Conservation (phyloP, 1,140 invertebrate genomes). For the Protaetia brevitarsis region DNA sequence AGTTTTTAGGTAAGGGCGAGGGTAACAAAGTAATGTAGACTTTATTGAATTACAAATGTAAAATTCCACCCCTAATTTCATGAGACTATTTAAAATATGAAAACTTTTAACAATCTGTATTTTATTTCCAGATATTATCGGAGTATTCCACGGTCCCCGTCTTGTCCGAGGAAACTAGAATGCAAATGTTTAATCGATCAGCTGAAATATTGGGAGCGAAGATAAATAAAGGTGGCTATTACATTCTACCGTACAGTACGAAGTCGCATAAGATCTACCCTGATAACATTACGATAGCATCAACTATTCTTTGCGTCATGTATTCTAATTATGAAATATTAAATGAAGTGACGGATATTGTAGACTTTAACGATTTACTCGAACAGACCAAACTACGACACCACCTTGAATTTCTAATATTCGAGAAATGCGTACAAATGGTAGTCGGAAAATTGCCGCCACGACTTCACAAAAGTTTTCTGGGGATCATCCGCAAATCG, state of each 20-base stretch:
- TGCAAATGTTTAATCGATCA: neutral
- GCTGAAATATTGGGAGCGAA: neutral
- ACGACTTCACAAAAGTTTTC: too few relatives aligned
- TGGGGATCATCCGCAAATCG: neutral
- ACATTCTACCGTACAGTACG: neutral
- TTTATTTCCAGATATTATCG: neutral
- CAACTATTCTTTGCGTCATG: neutral
- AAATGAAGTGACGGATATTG: neutral
- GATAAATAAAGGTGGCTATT: neutral
- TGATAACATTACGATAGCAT: neutral
- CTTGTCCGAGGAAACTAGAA: neutral
- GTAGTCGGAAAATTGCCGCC: neutral
- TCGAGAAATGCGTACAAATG: neutral
- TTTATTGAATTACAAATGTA: too few relatives aligned
- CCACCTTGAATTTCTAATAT: neutral
- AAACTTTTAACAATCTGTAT: neutral
- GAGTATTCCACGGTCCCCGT: neutral
- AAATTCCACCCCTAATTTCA: too few relatives aligned
- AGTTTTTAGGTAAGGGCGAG: too few relatives aligned
- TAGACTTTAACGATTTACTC: neutral
- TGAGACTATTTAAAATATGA: too few relatives aligned
- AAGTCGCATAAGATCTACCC: neutral
- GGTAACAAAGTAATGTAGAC: too few relatives aligned
- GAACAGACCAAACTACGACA: neutral
- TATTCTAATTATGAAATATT: neutral